Conservation (phyloP, 2,113 vertebrate species). For the Laterallus jamaicensis region DNA sequence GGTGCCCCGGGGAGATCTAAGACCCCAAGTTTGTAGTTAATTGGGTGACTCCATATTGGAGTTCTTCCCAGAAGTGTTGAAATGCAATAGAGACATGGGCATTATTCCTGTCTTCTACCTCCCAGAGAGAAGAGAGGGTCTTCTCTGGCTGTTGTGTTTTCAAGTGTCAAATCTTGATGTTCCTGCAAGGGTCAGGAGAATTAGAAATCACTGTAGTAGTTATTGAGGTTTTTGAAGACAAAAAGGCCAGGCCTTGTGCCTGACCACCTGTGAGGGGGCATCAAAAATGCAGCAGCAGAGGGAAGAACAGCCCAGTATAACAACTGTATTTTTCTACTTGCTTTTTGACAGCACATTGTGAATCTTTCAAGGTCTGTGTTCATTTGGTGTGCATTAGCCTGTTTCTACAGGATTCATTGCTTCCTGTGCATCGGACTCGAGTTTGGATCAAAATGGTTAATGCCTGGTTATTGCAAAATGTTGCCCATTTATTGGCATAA, state of each 20-base stretch:
- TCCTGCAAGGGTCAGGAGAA: background rate
- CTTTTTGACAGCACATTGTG: background rate
- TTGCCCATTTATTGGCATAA: slow-evolving; percentile 4
- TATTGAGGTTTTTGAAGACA: background rate
- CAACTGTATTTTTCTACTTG: background rate
- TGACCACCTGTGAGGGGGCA: background rate
- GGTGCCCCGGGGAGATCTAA: background rate
- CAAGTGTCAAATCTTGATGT: background rate
- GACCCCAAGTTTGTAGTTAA: background rate
- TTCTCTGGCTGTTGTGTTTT: background rate
- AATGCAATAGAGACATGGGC: background rate
- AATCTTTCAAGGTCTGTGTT: slow-evolving; percentile 1
- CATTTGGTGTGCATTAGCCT: background rate
- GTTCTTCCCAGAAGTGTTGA: background rate
- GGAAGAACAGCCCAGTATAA: background rate
- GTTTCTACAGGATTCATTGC: background rate
- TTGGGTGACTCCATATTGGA: background rate
- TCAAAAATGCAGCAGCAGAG: background rate
- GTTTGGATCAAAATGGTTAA: slow-evolving; percentile 27
- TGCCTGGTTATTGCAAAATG: background rate
- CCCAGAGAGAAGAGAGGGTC: background rate
- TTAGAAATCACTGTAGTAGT: background rate
- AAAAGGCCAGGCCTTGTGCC: background rate
- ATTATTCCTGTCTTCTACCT: background rate
- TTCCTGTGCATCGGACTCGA: background rate